Evolutionary conservation across 2,113 vertebrate genomes (phyloP), one percentile per base, ranked within the genome.

Genomic region (Pseudorasbora parva): DNA sequence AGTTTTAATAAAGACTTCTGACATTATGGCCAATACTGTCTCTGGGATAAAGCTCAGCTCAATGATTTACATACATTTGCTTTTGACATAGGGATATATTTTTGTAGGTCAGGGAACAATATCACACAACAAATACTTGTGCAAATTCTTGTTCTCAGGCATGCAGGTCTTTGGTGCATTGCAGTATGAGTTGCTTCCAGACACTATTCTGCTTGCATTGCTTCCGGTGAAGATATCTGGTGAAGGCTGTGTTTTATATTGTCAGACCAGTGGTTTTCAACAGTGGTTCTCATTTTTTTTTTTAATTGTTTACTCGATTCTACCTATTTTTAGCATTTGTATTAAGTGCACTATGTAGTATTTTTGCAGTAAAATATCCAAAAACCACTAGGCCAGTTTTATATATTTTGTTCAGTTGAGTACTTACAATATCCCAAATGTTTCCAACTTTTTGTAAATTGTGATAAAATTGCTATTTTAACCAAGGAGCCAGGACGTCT

Each of bases 41-140:
- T 78, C n/a, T 60, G 56, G n/a, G n/a, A 60, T 23, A 15, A 47
- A 9, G 8, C 14, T 74, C 37, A 78, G 37, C 56, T 43, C 30
- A 78, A 27, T 45, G n/a, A 60, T 78, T 56, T 77, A 41, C 21
- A 45, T 62, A 33, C 5, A 57, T 43, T 78, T 78, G n/a, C n/a
- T 19, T 45, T 23, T 21, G 15, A 33, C 8, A 9, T 33, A 27
- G 72, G 12, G 8, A 59, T 60, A 43, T 11, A 4, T 5, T 45
- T 78, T 45, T 78, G 76, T 60, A 78, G 54, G 41, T 45, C 57
- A 78, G 12, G 56, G 57, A 78, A 25, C 57, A 77, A 41, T 47
- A 27, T 30, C 4, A 17, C 37, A 43, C 11, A 27, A 45, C n/a
- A 78, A 77, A 62, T 59, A 41, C 8, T 9, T 1, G 1, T 19